These are phyloP conservation scores for Notocelia uddmanniana DNA, from an alignment of 2,888 invertebrate genomes.

Conservation along the genomic window DNA sequence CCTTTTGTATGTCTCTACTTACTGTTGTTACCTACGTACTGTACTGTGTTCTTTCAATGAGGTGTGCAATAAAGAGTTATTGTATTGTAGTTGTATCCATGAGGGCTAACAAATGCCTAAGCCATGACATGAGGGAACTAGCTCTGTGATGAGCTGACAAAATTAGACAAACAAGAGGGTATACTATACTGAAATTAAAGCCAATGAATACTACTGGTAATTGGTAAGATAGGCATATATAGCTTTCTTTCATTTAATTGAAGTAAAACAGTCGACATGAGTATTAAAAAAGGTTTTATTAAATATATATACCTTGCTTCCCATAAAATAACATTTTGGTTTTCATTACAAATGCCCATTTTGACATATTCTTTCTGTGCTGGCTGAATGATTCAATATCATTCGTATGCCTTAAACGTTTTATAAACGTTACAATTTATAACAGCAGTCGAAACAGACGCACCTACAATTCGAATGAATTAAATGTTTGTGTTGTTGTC, in stretches of 20 bases:
- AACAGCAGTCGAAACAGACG: too few relatives aligned
- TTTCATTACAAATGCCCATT: too few relatives aligned
- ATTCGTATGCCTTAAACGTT: neutral
- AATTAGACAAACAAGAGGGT: neutral
- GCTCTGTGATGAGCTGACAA: conserved; percentile 3
- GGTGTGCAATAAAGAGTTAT: too few relatives aligned
- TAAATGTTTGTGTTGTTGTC: too few relatives aligned
- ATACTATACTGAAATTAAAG: neutral
- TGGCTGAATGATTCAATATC: neutral
- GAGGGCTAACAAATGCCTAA: too few relatives aligned
- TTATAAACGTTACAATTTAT: too few relatives aligned
- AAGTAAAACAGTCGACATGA: neutral
- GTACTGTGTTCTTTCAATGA: too few relatives aligned
- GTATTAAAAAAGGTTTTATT: neutral
- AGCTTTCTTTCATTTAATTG: neutral
- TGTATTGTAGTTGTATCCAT: too few relatives aligned
- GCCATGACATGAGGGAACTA: too few relatives aligned
- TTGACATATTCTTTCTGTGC: neutral
- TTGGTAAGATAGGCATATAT: neutral
- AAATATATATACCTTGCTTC: conserved; percentile 1
- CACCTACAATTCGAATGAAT: too few relatives aligned
- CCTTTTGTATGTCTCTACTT: too few relatives aligned
- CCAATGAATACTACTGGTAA: neutral
- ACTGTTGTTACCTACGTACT: too few relatives aligned
- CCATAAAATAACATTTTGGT: neutral